Evolutionary conservation across 2,797 vertebrate species (phyloP).

Genomic region (Urophycis tenuis): DNA sequence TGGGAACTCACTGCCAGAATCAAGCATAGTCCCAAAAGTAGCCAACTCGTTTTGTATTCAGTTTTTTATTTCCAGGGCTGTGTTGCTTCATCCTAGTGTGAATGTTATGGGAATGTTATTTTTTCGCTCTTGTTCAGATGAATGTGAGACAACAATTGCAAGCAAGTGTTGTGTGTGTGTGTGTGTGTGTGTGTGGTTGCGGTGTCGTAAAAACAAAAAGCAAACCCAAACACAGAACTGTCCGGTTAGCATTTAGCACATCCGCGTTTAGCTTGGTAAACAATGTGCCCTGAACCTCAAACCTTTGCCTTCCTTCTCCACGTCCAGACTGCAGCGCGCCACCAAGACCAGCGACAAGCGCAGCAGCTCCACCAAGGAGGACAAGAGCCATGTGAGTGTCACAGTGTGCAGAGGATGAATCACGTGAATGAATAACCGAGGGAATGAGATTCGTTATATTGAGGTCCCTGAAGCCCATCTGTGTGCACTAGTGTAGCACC

Average conservation of each 20-base stretch:
- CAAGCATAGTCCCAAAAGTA: not conserved
- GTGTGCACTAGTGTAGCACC: too few relatives aligned
- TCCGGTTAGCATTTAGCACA: not conserved
- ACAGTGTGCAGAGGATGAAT: not conserved
- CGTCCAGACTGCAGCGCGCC: constrained; percentile 74
- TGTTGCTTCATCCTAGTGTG: not conserved
- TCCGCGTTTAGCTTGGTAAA: not conserved
- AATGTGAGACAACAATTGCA: not conserved
- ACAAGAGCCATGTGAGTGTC: constrained; percentile 87
- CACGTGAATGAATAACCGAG: not conserved
- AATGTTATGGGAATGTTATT: not conserved
- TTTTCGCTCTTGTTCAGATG: not conserved
- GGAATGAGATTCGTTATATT: not conserved
- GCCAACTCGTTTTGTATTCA: not conserved
- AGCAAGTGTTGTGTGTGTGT: too few relatives aligned
- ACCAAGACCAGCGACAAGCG: constrained; percentile 86
- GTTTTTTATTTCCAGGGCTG: not conserved
- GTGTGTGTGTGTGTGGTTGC: not conserved
- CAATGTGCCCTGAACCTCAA: not conserved
- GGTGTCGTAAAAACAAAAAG: not conserved
- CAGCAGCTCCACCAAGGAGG: constrained; percentile 77
- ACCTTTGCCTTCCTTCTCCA: not conserved
- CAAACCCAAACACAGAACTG: not conserved
- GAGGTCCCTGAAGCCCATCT: not conserved
- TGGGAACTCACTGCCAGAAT: not conserved